These are phyloP conservation scores for Numida meleagris DNA, from an alignment of 2,113 vertebrate genomes.

Conservation along the genomic window DNA sequence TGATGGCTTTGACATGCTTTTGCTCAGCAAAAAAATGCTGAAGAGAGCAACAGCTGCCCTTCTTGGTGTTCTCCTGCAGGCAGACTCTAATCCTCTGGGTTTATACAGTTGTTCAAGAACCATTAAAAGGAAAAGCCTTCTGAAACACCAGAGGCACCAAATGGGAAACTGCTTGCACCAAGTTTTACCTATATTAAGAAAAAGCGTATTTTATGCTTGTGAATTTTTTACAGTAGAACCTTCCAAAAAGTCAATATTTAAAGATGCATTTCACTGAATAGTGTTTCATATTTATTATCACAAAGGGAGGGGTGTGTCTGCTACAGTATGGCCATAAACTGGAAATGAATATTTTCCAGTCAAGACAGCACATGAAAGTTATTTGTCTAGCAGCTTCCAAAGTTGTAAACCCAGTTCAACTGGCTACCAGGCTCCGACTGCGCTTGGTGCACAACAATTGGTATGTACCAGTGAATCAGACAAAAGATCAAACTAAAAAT, in stretches of 20 bases:
- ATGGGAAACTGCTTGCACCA: background rate
- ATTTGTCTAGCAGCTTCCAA: background rate
- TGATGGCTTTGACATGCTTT: constrained; percentile 19
- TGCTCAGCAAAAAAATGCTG: constrained; percentile 25
- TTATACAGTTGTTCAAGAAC: constrained; percentile 62
- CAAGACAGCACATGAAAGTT: constrained; percentile 63
- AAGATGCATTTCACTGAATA: background rate
- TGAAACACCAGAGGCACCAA: constrained; percentile 30
- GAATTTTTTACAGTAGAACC: background rate
- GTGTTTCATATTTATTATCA: constrained; percentile 4
- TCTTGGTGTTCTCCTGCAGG: constrained; percentile 28
- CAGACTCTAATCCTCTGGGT: constrained; percentile 52
- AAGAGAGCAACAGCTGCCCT: constrained; percentile 56
- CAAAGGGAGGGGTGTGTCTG: constrained; percentile 29
- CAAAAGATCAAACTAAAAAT: constrained; percentile 52
- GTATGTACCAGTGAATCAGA: constrained; percentile 14
- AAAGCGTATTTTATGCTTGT: background rate
- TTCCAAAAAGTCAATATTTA: background rate
- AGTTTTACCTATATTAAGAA: background rate
- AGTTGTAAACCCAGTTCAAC: constrained; percentile 65
- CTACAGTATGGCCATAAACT: constrained; percentile 36
- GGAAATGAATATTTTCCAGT: constrained; percentile 31
- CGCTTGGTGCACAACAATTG: background rate
- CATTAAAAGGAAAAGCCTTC: constrained; percentile 24
- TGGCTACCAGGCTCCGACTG: constrained; percentile 37